Evolutionary conservation across 2,797 vertebrate species (phyloP).

Genomic region (Spondyliosoma cantharus): DNA sequence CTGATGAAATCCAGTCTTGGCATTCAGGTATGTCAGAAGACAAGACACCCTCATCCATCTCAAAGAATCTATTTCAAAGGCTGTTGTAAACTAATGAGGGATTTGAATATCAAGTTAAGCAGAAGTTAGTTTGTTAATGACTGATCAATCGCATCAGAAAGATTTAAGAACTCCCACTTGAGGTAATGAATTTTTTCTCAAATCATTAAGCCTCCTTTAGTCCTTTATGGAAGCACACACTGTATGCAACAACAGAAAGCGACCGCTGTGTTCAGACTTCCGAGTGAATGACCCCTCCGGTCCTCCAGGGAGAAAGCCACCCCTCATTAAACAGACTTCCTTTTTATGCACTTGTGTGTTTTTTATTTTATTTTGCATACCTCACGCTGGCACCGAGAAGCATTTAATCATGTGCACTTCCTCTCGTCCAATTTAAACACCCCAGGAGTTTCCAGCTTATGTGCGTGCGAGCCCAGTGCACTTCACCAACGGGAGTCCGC

Average conservation of each 20-base stretch:
- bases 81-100: background rate
- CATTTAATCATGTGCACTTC: slow-evolving; percentile 48
- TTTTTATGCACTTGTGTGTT: slow-evolving; percentile 20
- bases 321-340: slow-evolving; percentile 48
- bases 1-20: slow-evolving; percentile 98
- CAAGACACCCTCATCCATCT: background rate
- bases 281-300: slow-evolving; percentile 48
- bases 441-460: slow-evolving; percentile 93
- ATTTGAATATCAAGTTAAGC: slow-evolving; percentile 22
- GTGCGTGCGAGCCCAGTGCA: slow-evolving; percentile 93
- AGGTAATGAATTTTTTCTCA: slow-evolving; percentile 39
- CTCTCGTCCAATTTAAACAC: slow-evolving; percentile 27
- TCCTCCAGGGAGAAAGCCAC: slow-evolving; percentile 5
- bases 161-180: slow-evolving; percentile 20
- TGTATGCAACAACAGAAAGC: slow-evolving; percentile 27
- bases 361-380: slow-evolving; percentile 34
- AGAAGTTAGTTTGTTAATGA: slow-evolving; percentile 21
- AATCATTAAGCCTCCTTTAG: slow-evolving; percentile 32
- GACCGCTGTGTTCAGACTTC: slow-evolving; percentile 42
- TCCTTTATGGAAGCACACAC: slow-evolving; percentile 7
- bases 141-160: background rate
- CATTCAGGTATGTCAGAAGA: slow-evolving; percentile 88
- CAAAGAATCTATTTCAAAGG: background rate
- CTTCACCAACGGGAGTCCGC: slow-evolving; percentile 96
- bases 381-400: slow-evolving; percentile 34